Base-by-base conservation (phyloP, 2,797 vertebrate genomes). In the Ctenosaura bakeri region DNA sequence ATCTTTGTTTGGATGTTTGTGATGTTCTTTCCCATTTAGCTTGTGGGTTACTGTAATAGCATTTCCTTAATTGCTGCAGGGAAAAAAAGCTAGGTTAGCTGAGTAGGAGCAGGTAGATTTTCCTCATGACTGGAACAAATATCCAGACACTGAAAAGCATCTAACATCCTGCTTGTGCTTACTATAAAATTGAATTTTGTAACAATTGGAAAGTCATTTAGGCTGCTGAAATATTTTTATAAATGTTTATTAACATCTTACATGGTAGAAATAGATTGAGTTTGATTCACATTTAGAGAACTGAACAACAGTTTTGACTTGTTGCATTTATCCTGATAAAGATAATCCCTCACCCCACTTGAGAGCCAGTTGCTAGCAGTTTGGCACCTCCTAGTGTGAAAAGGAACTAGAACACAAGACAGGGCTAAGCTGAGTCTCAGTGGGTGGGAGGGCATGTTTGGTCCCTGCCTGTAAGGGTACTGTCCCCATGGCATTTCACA, bases 241-340 rank as follows among this genome's bases (percentile, higher is more conserved):
- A 90, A 91, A 80, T 91, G 85, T 91, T 62, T 93, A 90, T 87
- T 83, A 1, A 24, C 22, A 20, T 42, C 18, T 32, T 71, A 78
- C 10, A 26, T 73, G 88, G 79, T 92, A 89, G 74, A 26, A 54
- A 54, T 59, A 52, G 64, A 18, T 32, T 74, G 82, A 66, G 32
- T 74, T 73, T 59, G 87, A 42, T 8, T 74, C 54, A n/a, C n/a
- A 52, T 69, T 88, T 69, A 56, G 46, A 38, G 32, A 42, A 35
- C 1, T 20, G 50, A 42, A n/a, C 59, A 50, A 74, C 16, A 35
- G 6, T 56, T 82, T n/a, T 69, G 20, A 14, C 26, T 24, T 76
- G 18, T 83, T 83, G 29, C 50, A 20, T 32, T 74, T 46, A 64
- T 83, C 64, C 24, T 9, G 16, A 42, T 74, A 82, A 73, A 46